Conservation (phyloP, 2,113 vertebrate genomes). For the Mixornis gularis region DNA sequence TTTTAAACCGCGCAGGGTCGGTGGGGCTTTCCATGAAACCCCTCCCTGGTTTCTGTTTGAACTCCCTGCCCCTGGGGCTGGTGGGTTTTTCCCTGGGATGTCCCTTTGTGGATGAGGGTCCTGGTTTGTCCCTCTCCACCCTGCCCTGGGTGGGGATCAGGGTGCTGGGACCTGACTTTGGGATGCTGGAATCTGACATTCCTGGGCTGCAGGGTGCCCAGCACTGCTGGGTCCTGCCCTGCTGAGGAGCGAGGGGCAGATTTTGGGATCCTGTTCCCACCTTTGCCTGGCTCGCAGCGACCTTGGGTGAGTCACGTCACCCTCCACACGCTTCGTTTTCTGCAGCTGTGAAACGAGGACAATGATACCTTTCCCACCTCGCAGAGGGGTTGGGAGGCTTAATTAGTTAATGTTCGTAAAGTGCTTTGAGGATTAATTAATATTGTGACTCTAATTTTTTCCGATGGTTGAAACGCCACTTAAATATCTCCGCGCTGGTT, state of each 20-base stretch:
- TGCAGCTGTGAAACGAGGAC: conserved; percentile 8
- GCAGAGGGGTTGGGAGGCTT: conserved; percentile 33
- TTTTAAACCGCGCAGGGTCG: neutral
- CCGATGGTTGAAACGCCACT: neutral
- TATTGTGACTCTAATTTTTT: conserved; percentile 51
- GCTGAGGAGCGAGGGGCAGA: fast-evolving
- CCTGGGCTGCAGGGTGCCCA: neutral
- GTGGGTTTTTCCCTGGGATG: fast-evolving
- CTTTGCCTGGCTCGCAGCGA: fast-evolving
- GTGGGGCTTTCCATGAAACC: neutral
- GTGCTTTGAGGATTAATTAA: conserved; percentile 68
- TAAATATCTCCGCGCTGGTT: neutral
- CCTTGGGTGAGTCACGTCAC: neutral
- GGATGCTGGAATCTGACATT: neutral
- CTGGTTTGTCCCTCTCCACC: neutral
- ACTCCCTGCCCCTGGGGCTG: fast-evolving
- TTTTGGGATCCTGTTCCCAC: neutral
- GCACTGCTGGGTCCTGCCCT: neutral
- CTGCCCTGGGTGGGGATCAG: neutral
- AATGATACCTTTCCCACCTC: conserved; percentile 18
- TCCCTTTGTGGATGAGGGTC: fast-evolving
- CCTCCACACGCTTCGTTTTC: fast-evolving
- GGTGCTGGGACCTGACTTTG: fast-evolving
- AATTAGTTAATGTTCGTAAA: conserved; percentile 59
- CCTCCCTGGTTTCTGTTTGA: neutral